A percentile compares a stretch with the other conserved stretches of the same genome.
Evolutionary conservation across 2,113 vertebrate genomes (phyloP).

Genomic region (Podocnemis expansa): DNA sequence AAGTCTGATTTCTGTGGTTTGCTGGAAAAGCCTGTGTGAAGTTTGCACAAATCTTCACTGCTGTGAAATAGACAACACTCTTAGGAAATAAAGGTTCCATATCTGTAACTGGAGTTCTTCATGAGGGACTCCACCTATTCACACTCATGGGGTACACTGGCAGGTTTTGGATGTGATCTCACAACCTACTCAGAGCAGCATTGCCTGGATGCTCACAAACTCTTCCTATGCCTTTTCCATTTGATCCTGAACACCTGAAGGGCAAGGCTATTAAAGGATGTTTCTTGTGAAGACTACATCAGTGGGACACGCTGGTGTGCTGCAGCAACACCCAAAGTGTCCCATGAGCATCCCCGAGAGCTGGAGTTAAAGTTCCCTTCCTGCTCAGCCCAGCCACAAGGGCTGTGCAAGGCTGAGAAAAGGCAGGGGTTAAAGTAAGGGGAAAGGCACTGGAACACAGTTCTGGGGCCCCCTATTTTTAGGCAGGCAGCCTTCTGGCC

Average conservation of each 20-base stretch:
- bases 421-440: too few relatives aligned
- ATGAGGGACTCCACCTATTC: neutral
- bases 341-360: too few relatives aligned
- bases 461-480: too few relatives aligned
- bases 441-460: too few relatives aligned
- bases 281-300: neutral
- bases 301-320: too few relatives aligned
- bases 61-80: neutral
- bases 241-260: neutral
- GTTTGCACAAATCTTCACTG: constrained; percentile 9
- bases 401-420: too few relatives aligned
- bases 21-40: constrained; percentile 40
- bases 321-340: too few relatives aligned
- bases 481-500: too few relatives aligned
- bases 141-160: constrained; percentile 1
- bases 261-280: neutral
- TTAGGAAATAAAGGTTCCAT: constrained; percentile 13
- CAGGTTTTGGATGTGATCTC: neutral
- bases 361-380: too few relatives aligned
- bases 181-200: constrained; percentile 27
- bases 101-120: constrained; percentile 22
- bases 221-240: neutral
- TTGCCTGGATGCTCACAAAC: neutral
- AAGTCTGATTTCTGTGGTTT: constrained; percentile 52
- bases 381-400: too few relatives aligned